phyloP scores from a whole-genome alignment of 2,888 invertebrate species.

The Piscicola geometra region DNA sequence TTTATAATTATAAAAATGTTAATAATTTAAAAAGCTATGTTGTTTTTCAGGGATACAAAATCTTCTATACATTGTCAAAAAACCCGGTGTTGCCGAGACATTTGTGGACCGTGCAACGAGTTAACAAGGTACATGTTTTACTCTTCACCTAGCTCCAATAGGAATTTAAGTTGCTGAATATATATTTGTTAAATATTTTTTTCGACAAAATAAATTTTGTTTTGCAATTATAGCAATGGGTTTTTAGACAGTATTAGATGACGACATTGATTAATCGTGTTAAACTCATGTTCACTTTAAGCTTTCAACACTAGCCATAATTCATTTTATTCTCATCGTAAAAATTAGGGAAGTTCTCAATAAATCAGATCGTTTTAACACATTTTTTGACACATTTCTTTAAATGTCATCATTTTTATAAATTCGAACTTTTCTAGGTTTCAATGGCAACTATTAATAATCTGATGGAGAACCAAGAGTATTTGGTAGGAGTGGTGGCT shows the following conservation, averaged over 20 bases:
- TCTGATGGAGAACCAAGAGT: conserved; percentile 82
- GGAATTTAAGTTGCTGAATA: background rate
- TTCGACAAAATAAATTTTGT: no score
- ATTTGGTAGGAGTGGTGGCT: conserved; percentile 72
- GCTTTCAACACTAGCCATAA: no score
- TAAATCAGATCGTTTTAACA: no score
- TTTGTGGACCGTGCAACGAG: conserved; percentile 86
- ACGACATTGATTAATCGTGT: no score
- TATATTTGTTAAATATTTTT: background rate
- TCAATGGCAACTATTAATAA: conserved; percentile 72
- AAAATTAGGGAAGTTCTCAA: no score
- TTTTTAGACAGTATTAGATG: no score
- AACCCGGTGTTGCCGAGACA: conserved; percentile 78
- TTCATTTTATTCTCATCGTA: no score
- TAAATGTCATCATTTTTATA: no score
- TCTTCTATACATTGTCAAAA: conserved; percentile 80
- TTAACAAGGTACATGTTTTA: conserved; percentile 69
- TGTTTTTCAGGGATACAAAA: conserved; percentile 78
- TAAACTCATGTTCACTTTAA: no score
- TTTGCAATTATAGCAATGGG: no score
- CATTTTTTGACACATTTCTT: no score
- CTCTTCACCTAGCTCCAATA: background rate
- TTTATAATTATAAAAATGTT: no score
- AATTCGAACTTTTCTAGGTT: background rate
- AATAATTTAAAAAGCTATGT: background rate